Evolutionary conservation across 2,888 invertebrate genomes (phyloP).

Genomic region (Creontiades dilutus): DNA sequence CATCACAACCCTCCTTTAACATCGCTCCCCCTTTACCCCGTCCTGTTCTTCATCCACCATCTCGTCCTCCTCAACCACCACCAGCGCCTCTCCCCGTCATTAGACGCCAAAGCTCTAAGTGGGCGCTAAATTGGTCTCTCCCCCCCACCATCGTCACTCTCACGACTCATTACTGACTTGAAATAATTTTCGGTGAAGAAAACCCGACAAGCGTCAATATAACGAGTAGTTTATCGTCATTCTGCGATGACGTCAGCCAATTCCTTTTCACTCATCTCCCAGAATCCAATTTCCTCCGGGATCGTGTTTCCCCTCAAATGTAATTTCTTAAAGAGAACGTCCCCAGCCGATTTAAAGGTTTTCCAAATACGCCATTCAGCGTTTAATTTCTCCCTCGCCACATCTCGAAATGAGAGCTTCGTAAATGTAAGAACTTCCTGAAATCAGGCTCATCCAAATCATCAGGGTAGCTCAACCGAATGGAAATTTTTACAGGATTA

Average conservation of each 20-base stretch:
- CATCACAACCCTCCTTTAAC: no score
- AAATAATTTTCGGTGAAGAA: background rate
- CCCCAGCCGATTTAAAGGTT: background rate
- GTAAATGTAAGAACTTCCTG: no score
- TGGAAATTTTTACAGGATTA: no score
- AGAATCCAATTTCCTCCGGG: slow-evolving; percentile 1
- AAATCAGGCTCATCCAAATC: no score
- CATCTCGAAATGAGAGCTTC: background rate
- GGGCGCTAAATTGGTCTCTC: slow-evolving; percentile 54
- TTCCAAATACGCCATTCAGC: background rate
- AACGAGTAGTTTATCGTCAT: slow-evolving; percentile 5
- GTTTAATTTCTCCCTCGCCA: background rate
- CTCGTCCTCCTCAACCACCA: background rate
- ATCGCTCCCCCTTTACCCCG: background rate
- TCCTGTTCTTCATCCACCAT: background rate
- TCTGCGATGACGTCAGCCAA: background rate
- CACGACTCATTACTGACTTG: background rate
- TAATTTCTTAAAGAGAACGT: background rate
- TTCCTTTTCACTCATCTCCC: background rate
- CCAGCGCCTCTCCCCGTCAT: background rate
- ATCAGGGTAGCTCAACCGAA: no score
- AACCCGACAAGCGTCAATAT: slow-evolving; percentile 26
- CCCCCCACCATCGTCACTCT: background rate
- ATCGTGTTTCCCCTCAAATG: background rate
- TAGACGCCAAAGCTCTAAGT: slow-evolving; percentile 56